Percentiles rank a stretch among this genome's conserved stretches.
phyloP scores from a whole-genome alignment of 2,113 vertebrate genomes.

The Gopherus flavomarginatus region DNA sequence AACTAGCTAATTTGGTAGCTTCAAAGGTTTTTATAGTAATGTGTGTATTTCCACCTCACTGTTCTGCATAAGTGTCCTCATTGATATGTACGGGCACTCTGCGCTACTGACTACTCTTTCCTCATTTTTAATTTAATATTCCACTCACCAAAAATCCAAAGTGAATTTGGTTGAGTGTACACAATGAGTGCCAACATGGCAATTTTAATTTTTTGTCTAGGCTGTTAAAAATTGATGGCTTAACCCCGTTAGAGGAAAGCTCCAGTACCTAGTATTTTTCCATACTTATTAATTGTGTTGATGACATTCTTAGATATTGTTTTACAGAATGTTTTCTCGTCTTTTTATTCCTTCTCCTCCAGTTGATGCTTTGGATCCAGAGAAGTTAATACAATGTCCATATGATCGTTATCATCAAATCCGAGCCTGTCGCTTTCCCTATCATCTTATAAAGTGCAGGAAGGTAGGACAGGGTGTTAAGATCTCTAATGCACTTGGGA shows the following conservation, averaged over 20 bases:
- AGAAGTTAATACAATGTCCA: slow-evolving; percentile 88
- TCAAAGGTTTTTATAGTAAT: not conserved
- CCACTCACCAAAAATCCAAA: not conserved
- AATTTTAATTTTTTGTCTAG: not conserved
- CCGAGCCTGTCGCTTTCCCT: slow-evolving; percentile 88
- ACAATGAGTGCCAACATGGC: not conserved
- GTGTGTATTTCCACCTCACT: not conserved
- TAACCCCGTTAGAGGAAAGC: not conserved
- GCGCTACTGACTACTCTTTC: not conserved
- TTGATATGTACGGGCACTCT: not conserved
- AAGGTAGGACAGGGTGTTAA: slow-evolving; percentile 80
- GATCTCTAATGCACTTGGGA: too few species aligned
- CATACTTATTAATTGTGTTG: not conserved
- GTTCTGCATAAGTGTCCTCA: not conserved
- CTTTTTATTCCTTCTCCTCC: not conserved
- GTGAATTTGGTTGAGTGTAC: not conserved
- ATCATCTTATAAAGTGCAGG: slow-evolving; percentile 93
- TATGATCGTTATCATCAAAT: slow-evolving; percentile 89
- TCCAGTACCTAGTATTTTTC: not conserved
- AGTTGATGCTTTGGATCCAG: slow-evolving; percentile 81
- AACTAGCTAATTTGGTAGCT: not conserved
- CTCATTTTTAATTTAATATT: not conserved
- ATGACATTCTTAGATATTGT: not conserved
- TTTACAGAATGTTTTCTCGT: not conserved
- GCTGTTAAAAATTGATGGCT: not conserved